Conservation (phyloP, 2,797 vertebrate species). For the Rhinogobio ventralis region DNA sequence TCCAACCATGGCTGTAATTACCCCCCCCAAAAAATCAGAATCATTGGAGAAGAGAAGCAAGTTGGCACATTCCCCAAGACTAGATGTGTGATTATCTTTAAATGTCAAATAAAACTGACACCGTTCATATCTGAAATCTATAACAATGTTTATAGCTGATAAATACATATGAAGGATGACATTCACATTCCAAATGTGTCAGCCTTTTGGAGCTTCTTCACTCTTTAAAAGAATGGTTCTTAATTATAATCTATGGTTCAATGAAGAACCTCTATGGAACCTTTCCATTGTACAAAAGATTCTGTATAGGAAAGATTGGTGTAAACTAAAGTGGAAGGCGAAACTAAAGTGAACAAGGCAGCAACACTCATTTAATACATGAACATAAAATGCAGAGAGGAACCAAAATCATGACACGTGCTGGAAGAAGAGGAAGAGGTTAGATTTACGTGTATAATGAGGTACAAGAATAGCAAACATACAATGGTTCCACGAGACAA, state of each 20-base stretch:
- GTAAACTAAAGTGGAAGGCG: constrained; percentile 9
- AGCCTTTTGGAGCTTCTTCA: not conserved
- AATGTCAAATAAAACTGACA: constrained; percentile 46
- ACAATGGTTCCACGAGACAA: constrained; percentile 27
- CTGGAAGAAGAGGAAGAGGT: constrained; percentile 46
- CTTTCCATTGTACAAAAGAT: not conserved
- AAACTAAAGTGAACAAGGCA: constrained; percentile 19
- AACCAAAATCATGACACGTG: constrained; percentile 30
- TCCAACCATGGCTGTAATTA: constrained; percentile 73
- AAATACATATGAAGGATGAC: not conserved
- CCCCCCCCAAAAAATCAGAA: constrained; percentile 63
- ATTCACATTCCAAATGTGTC: not conserved
- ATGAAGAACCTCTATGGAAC: not conserved
- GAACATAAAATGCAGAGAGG: constrained; percentile 37
- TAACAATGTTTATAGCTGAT: not conserved
- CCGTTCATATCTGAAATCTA: not conserved
- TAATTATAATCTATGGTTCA: not conserved
- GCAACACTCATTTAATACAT: constrained; percentile 1
- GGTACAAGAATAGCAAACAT: constrained; percentile 17
- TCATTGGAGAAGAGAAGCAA: constrained; percentile 70
- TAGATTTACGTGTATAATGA: constrained; percentile 18
- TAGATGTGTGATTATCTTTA: constrained; percentile 37
- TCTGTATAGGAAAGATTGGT: not conserved
- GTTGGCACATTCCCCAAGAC: constrained; percentile 50
- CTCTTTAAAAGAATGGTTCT: not conserved